Evolutionary conservation across 1,140 invertebrate genomes (phyloP).

Genomic region (Ephestia elutella): DNA sequence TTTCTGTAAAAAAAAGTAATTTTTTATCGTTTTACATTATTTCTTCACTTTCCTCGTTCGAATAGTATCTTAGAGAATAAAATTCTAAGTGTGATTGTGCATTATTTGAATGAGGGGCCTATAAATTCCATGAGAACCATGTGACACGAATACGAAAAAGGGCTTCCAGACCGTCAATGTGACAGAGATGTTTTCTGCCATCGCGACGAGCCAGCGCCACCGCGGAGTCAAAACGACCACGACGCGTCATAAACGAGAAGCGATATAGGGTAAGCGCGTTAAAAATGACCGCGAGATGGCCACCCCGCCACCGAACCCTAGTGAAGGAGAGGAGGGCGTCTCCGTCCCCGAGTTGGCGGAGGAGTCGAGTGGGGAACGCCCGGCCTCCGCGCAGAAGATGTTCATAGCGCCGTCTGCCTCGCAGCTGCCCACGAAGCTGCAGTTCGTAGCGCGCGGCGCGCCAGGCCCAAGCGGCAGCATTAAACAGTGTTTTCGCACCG

Average conservation of each 20-base stretch:
- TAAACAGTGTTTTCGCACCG: constrained; percentile 68
- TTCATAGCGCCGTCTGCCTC: constrained; percentile 62
- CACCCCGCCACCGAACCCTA: constrained; percentile 72
- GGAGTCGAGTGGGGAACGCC: constrained; percentile 57
- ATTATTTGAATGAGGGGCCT: constrained; percentile 30
- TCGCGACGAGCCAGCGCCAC: constrained; percentile 60
- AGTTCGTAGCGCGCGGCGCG: constrained; percentile 54
- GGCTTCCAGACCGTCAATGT: constrained; percentile 72
- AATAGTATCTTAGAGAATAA: constrained; percentile 32
- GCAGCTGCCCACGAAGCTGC: constrained; percentile 61
- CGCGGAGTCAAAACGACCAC: constrained; percentile 46
- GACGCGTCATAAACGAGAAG: constrained; percentile 60
- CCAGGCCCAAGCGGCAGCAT: constrained; percentile 59
- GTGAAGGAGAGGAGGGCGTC: constrained; percentile 64
- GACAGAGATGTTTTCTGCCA: constrained; percentile 74
- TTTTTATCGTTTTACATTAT: constrained; percentile 49
- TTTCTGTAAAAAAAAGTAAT: constrained; percentile 62
- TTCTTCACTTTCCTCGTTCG: constrained; percentile 39
- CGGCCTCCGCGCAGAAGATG: constrained; percentile 68
- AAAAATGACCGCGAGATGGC: constrained; percentile 75
- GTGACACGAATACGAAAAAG: constrained; percentile 74
- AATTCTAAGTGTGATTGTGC: constrained; percentile 21
- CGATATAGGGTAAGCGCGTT: constrained; percentile 62
- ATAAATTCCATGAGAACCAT: constrained; percentile 67
- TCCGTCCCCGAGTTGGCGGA: constrained; percentile 59